Conservation (phyloP, 2,113 vertebrate species). For the Mastomys coucha region DNA sequence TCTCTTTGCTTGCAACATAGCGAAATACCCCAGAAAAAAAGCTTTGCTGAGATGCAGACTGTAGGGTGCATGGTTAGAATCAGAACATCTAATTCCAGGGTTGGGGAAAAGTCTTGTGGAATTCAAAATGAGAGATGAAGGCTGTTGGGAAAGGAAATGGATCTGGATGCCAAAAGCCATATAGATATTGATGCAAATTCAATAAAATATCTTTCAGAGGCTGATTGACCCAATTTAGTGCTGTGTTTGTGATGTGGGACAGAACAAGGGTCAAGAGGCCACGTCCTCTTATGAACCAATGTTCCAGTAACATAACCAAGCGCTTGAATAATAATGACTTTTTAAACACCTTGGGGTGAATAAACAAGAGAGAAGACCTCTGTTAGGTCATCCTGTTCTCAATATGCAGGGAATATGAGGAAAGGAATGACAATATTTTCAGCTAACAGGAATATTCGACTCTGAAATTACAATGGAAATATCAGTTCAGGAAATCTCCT, state of each 20-base stretch:
- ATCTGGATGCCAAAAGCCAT: neutral
- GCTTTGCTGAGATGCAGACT: slow-evolving; percentile 74
- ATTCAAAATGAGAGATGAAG: slow-evolving; percentile 43
- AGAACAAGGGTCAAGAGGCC: neutral
- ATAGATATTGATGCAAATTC: neutral
- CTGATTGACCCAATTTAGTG: neutral
- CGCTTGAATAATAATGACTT: neutral
- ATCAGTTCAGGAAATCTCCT: neutral
- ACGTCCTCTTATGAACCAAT: neutral
- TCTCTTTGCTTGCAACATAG: slow-evolving; percentile 72
- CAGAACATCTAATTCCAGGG: slow-evolving; percentile 70
- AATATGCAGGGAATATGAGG: too few species aligned
- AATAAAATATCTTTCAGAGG: neutral
- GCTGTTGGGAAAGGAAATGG: neutral
- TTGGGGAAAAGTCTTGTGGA: slow-evolving; percentile 40
- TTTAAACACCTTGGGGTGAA: neutral
- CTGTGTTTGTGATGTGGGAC: neutral
- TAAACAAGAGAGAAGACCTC: neutral
- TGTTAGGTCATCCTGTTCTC: neutral
- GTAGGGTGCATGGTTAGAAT: slow-evolving; percentile 49
- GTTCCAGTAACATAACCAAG: neutral
- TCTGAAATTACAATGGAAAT: neutral
- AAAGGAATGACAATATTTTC: neutral
- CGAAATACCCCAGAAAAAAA: slow-evolving; percentile 75
- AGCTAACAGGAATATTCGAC: neutral